These are phyloP conservation scores for Diorhabda sublineata DNA, from an alignment of 1,140 invertebrate species.

Conservation along the genomic window DNA sequence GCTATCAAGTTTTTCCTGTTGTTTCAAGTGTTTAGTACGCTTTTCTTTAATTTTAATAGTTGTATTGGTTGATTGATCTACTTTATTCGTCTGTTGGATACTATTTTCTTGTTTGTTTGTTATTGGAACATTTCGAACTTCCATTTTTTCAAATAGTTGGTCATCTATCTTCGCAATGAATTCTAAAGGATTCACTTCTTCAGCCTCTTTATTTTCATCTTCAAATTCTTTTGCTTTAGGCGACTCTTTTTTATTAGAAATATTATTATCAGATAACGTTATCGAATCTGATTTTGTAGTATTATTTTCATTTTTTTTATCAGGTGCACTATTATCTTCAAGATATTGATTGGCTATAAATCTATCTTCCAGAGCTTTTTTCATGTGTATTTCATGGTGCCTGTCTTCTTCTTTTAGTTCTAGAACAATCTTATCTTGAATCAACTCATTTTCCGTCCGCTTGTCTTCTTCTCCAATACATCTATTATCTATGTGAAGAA, in stretches of 20 bases:
- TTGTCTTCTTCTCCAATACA: too few species aligned
- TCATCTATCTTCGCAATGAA: background rate
- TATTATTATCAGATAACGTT: background rate
- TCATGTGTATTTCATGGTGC: background rate
- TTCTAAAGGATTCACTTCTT: background rate
- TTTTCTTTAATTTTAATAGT: background rate
- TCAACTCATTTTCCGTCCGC: too few species aligned
- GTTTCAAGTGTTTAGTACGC: background rate
- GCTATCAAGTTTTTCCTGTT: background rate
- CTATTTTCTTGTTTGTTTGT: background rate
- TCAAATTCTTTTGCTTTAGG: background rate
- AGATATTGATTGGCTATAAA: background rate
- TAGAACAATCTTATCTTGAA: background rate
- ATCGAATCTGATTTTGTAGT: background rate
- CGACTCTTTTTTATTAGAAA: background rate
- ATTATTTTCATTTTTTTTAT: background rate
- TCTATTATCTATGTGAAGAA: too few species aligned
- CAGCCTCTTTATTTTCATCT: background rate
- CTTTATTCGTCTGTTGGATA: background rate
- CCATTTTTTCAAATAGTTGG: background rate
- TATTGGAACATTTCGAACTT: background rate
- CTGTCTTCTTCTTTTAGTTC: background rate
- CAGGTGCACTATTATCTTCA: background rate
- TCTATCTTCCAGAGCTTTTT: background rate
- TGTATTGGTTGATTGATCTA: conserved; percentile 5